Evolutionary conservation across 2,888 invertebrate genomes (phyloP).

Genomic region (Drosophila niveifrons): DNA sequence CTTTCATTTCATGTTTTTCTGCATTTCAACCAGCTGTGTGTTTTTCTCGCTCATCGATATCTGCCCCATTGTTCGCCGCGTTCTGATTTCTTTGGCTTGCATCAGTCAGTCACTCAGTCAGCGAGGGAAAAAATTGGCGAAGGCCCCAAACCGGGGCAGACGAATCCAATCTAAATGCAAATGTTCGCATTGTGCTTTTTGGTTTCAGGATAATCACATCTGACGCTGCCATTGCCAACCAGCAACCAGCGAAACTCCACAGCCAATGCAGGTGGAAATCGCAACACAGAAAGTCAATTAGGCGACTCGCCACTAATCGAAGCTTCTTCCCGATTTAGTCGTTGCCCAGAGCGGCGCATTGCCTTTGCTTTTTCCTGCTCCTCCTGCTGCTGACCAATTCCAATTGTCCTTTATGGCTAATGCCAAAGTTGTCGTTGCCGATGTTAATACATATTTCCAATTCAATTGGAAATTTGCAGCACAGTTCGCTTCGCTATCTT

Average conservation of each 20-base stretch:
- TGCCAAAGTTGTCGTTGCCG: slow-evolving; percentile 8
- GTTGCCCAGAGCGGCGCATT: slow-evolving; percentile 18
- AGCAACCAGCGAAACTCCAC: slow-evolving; percentile 2
- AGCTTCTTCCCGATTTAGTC: slow-evolving; percentile 47
- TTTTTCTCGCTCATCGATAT: slow-evolving; percentile 47
- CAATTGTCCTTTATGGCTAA: slow-evolving; percentile 49
- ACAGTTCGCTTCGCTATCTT: slow-evolving; percentile 17
- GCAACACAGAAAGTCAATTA: slow-evolving; percentile 80
- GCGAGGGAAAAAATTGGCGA: background rate
- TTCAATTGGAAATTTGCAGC: slow-evolving; percentile 67
- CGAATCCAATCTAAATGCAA: slow-evolving; percentile 80
- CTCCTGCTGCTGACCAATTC: slow-evolving; percentile 7
- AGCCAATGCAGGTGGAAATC: slow-evolving; percentile 64
- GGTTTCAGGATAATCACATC: slow-evolving; percentile 43
- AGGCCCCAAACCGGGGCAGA: slow-evolving; percentile 45
- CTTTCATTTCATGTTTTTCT: slow-evolving; percentile 1
- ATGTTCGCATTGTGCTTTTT: slow-evolving; percentile 69
- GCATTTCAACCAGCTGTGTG: background rate
- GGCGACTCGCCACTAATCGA: slow-evolving; percentile 69
- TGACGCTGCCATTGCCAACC: slow-evolving; percentile 13
- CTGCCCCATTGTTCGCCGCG: slow-evolving; percentile 13
- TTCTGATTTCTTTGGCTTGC: slow-evolving; percentile 74
- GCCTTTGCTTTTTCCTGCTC: background rate
- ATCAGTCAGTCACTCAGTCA: background rate
- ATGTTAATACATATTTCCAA: slow-evolving; percentile 66